phyloP scores from a whole-genome alignment of 1,140 invertebrate species.

The Dreissena rostriformis region DNA sequence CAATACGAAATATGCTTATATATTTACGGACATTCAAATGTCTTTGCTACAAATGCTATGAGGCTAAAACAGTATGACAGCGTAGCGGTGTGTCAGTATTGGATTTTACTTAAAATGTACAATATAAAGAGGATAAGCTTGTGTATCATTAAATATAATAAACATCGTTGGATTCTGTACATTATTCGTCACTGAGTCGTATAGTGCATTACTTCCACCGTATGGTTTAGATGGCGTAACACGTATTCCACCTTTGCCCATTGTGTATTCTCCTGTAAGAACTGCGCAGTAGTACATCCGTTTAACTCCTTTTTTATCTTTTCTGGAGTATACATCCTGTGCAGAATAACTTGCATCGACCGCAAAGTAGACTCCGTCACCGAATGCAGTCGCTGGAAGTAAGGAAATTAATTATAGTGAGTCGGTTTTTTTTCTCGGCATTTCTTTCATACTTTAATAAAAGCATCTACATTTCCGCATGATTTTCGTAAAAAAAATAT shows the following conservation, averaged over 20 bases:
- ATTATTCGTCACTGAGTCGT: constrained; percentile 65
- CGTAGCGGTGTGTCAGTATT: too few species aligned
- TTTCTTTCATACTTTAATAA: too few species aligned
- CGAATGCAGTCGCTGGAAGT: constrained; percentile 32
- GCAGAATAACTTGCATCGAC: constrained; percentile 32
- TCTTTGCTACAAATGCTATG: too few species aligned
- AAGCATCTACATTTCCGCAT: too few species aligned
- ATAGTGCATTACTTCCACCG: constrained; percentile 16
- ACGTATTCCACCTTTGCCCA: constrained; percentile 20
- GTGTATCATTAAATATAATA: constrained; percentile 62
- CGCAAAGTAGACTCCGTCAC: constrained; percentile 66
- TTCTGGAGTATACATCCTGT: constrained; percentile 51
- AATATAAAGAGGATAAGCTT: background rate
- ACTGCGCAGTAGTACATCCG: constrained; percentile 60
- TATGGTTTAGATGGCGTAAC: constrained; percentile 47
- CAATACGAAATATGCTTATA: too few species aligned
- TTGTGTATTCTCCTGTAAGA: constrained; percentile 59
- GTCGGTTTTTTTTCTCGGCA: too few species aligned
- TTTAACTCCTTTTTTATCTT: constrained; percentile 39
- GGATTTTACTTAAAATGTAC: background rate
- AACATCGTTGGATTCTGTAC: constrained; percentile 50
- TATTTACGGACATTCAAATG: too few species aligned
- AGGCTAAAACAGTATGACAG: too few species aligned
- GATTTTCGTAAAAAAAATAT: too few species aligned
- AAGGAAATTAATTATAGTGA: too few species aligned